Base-by-base conservation (phyloP, 2,797 vertebrate genomes). In the Limosa lapponica region DNA sequence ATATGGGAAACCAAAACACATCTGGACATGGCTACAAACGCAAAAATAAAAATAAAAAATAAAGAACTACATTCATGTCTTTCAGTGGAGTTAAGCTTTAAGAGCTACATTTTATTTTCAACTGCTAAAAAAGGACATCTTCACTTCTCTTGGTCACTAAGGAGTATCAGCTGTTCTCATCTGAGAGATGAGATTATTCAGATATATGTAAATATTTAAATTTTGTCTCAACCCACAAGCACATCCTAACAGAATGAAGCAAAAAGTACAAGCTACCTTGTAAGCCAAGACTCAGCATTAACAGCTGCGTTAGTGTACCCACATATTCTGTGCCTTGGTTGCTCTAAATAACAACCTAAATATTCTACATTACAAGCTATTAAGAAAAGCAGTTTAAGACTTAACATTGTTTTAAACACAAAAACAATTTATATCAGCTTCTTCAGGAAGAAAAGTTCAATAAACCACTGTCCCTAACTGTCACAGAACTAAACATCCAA, bases 1-100 rank as follows among this genome's bases (percentile, higher is more conserved):
- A 98, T 95, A 99, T 98, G 13, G 99, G 99, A 95, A 99, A 99
- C 99, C 99, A 99, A 97, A 99, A 99, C 44, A 99, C 99, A 98
- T 99, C 99, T 95, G 99, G 98, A 95, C 99, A 99, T 6, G 99
- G 99, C 99, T 99, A 97, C 27, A 97, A 98, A 37, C 94, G 51
- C 82, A 84, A 80, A 37, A 22, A 51, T 44, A 25, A 32, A 41
- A 64, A 18, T 51, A 27, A 30, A 19, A 17, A 24, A 12, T 14
- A 2, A 16, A 37, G 27, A 39, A 32, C 16, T 28, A 37, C 20
- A 44, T 62, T 55, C 0, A 24, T 24, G 15, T 48, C 41, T 81
- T 44, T 43, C 41, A 87, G 34, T 20, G 18, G 11, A 73, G 27
- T 59, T 83, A 65, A 75, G 11, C 13, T 70, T 80, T 69, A 52